Evolutionary conservation across 2,113 vertebrate species (phyloP), one percentile per base, ranked within the genome.

Genomic region (Bucco capensis): DNA sequence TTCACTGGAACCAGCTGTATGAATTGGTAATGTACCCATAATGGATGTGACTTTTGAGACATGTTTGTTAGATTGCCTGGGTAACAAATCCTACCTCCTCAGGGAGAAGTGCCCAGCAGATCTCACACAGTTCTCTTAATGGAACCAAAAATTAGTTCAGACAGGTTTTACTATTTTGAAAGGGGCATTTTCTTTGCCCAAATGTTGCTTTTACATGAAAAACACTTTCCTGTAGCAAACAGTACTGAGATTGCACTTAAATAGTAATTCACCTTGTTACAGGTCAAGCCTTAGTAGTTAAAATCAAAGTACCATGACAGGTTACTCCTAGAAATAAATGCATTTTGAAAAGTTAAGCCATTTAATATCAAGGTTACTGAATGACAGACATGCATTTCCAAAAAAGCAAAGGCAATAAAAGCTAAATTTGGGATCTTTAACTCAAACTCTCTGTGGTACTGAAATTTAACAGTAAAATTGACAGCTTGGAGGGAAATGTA

Each of bases 291-390:
- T 71, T 71, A 77, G 61, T 2, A 80, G 57, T 83, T 62, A 89
- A 95, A 94, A 57, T 28, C 30, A 24, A 88, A 84, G 58, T 47
- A 69, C 31, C 40, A 30, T 70, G 73, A 86, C 70, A 90, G 40
- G 40, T 44, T 82, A 84, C 73, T 86, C 38, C 27, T 47, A 71
- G 31, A 81, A 87, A 86, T 69, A 75, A 82, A 79, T 11, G 57
- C 30, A 56, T 72, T 93, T 86, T 86, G 61, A 51, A 64, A 92
- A 86, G 73, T 47, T 57, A 92, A 78, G 65, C 28, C 53, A 72
- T 75, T 86, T 81, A 82, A 46, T 78, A 89, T 64, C 73, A 86
- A 86, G 86, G 86, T 86, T 81, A 90, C 70, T 24, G 73, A 88
- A 86, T 53, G 77, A 78, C 50, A 80, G 42, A 69, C 2, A 33